Percentiles rank a stretch among this genome's conserved stretches.
These are phyloP conservation scores for Uromys caudimaculatus DNA, from an alignment of 2,797 vertebrate genomes.

Conservation along the genomic window DNA sequence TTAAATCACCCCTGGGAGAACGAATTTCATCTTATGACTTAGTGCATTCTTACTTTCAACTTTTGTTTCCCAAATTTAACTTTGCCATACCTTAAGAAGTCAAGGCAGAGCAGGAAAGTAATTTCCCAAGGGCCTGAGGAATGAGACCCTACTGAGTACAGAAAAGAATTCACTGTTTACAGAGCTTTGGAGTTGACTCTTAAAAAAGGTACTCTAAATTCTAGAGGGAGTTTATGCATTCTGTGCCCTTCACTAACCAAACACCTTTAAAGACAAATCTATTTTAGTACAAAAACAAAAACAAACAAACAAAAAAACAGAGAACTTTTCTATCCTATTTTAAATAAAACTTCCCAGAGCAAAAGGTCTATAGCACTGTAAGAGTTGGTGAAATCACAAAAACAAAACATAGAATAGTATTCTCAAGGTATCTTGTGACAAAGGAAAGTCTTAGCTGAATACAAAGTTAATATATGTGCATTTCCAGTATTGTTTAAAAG, in stretches of 20 bases:
- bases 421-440: not conserved
- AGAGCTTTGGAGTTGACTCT: not conserved
- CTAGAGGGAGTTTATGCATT: not conserved
- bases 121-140: conserved; percentile 35
- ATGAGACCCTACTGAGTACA: not conserved
- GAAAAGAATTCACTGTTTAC: conserved; percentile 1
- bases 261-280: conserved; percentile 29
- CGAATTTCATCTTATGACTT: not conserved
- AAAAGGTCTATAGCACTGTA: not conserved
- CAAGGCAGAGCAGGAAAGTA: not conserved
- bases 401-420: not conserved
- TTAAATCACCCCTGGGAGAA: conserved; percentile 11
- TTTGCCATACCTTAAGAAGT: not conserved
- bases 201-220: not conserved
- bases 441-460: not conserved
- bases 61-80: conserved; percentile 29
- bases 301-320: not conserved
- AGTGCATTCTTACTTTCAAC: conserved; percentile 40
- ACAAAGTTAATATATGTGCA: not conserved
- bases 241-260: conserved; percentile 4
- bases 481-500: not conserved
- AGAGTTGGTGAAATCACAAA: not conserved
- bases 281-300: not conserved
- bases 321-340: not conserved
- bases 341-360: conserved; percentile 41